Conservation (phyloP, 2,797 vertebrate genomes). For the Antennarius maculatus region DNA sequence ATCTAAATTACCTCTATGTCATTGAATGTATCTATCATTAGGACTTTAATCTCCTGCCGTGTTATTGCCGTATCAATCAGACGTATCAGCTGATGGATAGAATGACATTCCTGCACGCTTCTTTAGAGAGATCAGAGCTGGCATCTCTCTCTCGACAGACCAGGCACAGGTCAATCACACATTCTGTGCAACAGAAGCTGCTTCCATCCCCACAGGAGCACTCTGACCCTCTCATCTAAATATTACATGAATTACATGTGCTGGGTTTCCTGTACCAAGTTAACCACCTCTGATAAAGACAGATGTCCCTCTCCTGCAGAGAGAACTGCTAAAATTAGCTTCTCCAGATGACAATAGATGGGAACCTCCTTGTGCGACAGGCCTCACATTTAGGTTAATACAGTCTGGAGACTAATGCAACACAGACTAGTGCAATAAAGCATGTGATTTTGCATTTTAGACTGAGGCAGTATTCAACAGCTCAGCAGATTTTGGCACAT, state of each 20-base stretch:
- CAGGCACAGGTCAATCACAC: slow-evolving; percentile 62
- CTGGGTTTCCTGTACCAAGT: slow-evolving; percentile 68
- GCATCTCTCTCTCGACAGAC: slow-evolving; percentile 57
- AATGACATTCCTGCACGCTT: slow-evolving; percentile 55
- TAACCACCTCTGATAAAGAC: slow-evolving; percentile 76
- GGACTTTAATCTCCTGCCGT: slow-evolving; percentile 27
- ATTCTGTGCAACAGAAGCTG: slow-evolving; percentile 49
- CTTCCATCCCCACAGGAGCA: slow-evolving; percentile 69
- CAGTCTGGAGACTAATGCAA: slow-evolving; percentile 24
- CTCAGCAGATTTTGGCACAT: slow-evolving; percentile 5
- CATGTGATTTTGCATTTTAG: slow-evolving; percentile 13
- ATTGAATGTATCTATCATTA: slow-evolving; percentile 31
- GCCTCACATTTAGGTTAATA: slow-evolving; percentile 22
- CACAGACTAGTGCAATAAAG: slow-evolving; percentile 14
- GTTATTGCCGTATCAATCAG: slow-evolving; percentile 54
- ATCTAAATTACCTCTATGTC: slow-evolving; percentile 36
- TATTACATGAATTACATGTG: slow-evolving; percentile 81
- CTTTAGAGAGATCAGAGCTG: slow-evolving; percentile 66
- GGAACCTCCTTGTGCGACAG: slow-evolving; percentile 19
- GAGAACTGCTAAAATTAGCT: slow-evolving; percentile 68
- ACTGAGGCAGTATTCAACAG: slow-evolving; percentile 2
- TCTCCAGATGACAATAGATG: slow-evolving; percentile 42
- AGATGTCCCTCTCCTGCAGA: slow-evolving; percentile 69
- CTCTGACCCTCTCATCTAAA: slow-evolving; percentile 79
- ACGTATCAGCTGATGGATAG: slow-evolving; percentile 32